A percentile compares a stretch with the other conserved stretches of the same genome.
Evolutionary conservation across 1,140 invertebrate species (phyloP).

Genomic region (Anastatus disparis): DNA sequence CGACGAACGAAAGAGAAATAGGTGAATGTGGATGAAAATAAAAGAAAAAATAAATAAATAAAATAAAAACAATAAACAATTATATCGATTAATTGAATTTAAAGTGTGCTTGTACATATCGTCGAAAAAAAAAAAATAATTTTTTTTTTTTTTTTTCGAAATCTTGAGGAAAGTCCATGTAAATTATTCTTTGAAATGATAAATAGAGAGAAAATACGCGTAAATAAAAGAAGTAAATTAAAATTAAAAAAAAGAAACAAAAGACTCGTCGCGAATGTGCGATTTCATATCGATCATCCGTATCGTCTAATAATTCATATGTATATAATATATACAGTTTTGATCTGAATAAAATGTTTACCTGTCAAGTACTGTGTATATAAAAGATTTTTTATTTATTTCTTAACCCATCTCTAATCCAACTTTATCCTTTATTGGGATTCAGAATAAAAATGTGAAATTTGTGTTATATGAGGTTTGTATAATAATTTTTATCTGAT

Average conservation of each 20-base stretch:
- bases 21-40: neutral
- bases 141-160: no score
- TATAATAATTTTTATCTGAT: no score
- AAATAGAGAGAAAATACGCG: neutral
- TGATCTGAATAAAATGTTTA: conserved; percentile 63
- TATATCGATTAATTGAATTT: conserved; percentile 30
- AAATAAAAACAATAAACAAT: no score
- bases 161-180: conserved; percentile 47
- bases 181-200: conserved; percentile 46
- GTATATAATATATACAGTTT: conserved; percentile 63
- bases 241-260: conserved; percentile 1
- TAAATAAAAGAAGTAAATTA: neutral
- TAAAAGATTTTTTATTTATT: conserved; percentile 3
- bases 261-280: conserved; percentile 11
- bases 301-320: conserved; percentile 61
- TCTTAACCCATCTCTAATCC: no score
- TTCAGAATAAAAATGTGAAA: no score
- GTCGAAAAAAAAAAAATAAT: no score
- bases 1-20: neutral
- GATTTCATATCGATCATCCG: conserved; percentile 58
- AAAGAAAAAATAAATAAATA: conserved; percentile 28
- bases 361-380: conserved; percentile 48
- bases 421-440: no score
- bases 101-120: conserved; percentile 45
- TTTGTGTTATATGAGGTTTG: no score